Evolutionary conservation across 2,797 vertebrate genomes (phyloP), one percentile per base, ranked within the genome.

Genomic region (Myripristis murdjan): DNA sequence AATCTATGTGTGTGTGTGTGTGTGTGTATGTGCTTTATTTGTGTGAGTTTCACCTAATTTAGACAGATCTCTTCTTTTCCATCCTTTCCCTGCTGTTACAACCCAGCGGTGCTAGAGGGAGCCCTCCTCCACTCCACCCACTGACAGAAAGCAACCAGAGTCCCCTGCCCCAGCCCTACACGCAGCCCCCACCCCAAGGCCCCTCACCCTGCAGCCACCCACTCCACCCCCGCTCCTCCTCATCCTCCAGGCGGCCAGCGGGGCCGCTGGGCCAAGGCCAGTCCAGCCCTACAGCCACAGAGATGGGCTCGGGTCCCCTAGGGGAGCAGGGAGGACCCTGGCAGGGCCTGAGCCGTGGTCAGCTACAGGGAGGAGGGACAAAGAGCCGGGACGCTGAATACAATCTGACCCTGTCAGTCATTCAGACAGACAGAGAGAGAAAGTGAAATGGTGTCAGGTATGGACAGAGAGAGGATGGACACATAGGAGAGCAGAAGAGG

Each of bases 71-170:
- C 23, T 15, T 37, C 57, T 12, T 24, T 51, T 14, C 14, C 51
- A 55, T 76, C 4, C 59, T 28, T 35, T 37, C 44, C 86, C 81
- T 96, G 96, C 92, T 83, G 84, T 97, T 94, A 60, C 91, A 78
- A 15, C 64, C 59, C 64, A 73, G 77, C 55, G 70, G 84, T 92
- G 95, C 96, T 96, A 98, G 97, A 96, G 96, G 97, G 97, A 95
- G 97, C 95, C 92, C 93, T 94, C 67, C 76, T 86, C 87, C 90
- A 89, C 81, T 82, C 61, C 82, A 70, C 75, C 59, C 52, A 37
- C 41, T 37, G 33, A 68, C 67, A 80, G 51, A 39, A 24, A 61
- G 53, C 53, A 46, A 64, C 59, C 77, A 70, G 9, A 52, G 43
- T 57, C 64, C 60, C 28, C 47, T 4, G 16, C 46, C 41, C 16